phyloP scores from a whole-genome alignment of 2,113 vertebrate species.

The Rhombomys opimus region DNA sequence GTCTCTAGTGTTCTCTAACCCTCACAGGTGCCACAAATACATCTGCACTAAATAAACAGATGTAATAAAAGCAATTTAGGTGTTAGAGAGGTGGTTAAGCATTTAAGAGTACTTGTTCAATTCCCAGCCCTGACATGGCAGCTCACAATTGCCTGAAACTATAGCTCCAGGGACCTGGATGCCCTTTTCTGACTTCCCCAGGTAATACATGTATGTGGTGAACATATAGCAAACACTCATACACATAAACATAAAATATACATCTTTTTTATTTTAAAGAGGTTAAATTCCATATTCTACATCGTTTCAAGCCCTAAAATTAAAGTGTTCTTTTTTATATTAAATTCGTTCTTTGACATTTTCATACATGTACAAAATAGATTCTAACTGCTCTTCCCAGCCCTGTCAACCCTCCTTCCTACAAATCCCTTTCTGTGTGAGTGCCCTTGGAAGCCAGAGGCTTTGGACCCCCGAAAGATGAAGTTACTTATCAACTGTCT shows the following conservation, averaged over 20 bases:
- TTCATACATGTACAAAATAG: neutral
- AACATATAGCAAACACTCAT: neutral
- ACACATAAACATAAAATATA: neutral
- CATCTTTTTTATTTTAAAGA: neutral
- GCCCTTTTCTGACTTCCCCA: neutral
- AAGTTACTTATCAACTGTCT: too few species aligned
- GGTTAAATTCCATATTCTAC: slow-evolving; percentile 32
- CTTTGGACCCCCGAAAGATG: too few species aligned
- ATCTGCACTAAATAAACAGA: neutral
- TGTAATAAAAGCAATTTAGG: neutral
- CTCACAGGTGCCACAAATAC: neutral
- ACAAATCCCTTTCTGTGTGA: neutral
- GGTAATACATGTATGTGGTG: neutral
- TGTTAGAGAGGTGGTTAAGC: neutral
- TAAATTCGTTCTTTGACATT: neutral
- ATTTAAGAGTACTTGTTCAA: neutral
- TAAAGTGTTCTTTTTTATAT: neutral
- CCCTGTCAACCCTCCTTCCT: neutral
- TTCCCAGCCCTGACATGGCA: neutral
- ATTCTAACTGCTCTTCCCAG: neutral
- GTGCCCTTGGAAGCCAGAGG: neutral
- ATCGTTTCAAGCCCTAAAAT: neutral
- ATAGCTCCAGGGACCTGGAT: neutral
- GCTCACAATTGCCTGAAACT: neutral
- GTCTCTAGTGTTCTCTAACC: neutral